Percentiles rank a stretch among this genome's conserved stretches.
Conservation (phyloP, 2,113 vertebrate species). For the Chloropsis cyanopogon region DNA sequence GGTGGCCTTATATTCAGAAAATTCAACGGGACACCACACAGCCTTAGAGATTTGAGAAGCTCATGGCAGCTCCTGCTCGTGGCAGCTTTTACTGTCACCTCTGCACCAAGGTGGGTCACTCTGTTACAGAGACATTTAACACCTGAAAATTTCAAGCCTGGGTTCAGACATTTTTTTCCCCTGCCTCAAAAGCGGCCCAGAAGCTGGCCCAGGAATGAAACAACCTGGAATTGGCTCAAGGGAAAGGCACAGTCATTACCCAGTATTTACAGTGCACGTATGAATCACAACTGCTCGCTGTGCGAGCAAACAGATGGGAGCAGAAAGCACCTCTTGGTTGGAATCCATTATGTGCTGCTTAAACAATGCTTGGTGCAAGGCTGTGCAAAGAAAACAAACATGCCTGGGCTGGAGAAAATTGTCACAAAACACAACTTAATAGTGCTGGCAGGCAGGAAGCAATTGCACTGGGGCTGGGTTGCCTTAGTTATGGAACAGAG, state of each 20-base stretch:
- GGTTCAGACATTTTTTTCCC: neutral
- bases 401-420: neutral
- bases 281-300: constrained; percentile 8
- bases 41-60: neutral
- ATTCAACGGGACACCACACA: neutral
- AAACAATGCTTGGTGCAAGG: constrained; percentile 43
- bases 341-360: constrained; percentile 44
- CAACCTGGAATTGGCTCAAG: neutral
- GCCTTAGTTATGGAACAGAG: neutral
- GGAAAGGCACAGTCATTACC: neutral
- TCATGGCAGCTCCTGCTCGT: neutral
- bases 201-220: neutral
- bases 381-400: constrained; percentile 35
- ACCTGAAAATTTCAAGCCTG: neutral
- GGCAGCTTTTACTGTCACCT: neutral
- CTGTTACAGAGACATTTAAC: neutral
- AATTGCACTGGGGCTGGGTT: neutral
- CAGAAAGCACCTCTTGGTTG: constrained; percentile 10
- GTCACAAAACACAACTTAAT: neutral
- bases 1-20: neutral
- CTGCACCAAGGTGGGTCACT: neutral
- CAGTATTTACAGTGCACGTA: neutral
- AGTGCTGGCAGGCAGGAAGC: constrained; percentile 5
- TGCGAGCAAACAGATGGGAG: constrained; percentile 47
- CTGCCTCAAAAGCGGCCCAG: neutral